Evolutionary conservation across 2,888 invertebrate species (phyloP).

Genomic region (Melikaiella ostensackeni): DNA sequence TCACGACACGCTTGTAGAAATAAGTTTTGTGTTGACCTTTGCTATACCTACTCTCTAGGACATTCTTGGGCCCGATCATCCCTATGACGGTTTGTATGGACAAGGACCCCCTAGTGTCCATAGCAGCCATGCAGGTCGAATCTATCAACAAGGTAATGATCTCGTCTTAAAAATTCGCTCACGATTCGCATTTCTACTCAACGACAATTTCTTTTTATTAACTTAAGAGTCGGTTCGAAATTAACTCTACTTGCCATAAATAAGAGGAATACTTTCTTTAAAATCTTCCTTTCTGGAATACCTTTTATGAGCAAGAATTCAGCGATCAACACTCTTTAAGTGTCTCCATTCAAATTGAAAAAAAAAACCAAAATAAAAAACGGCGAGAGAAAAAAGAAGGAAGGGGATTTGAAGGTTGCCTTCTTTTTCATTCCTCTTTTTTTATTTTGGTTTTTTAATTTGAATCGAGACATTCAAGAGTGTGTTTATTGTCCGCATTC

Average conservation of each 20-base stretch:
- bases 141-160: constrained; percentile 91
- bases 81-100: constrained; percentile 95
- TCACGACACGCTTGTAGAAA: constrained; percentile 55
- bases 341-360: too few species aligned
- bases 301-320: too few species aligned
- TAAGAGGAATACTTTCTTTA: not conserved
- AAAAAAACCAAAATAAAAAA: too few species aligned
- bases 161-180: constrained; percentile 33
- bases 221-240: too few species aligned
- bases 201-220: not conserved
- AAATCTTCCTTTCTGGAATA: not conserved
- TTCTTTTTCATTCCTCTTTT: too few species aligned
- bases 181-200: not conserved
- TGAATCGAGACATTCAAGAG: too few species aligned
- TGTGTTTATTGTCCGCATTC: too few species aligned
- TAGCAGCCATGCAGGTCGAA: constrained; percentile 87
- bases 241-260: not conserved
- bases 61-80: constrained; percentile 94
- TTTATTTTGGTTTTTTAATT: too few species aligned
- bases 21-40: constrained; percentile 74
- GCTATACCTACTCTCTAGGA: constrained; percentile 82
- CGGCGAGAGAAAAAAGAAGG: too few species aligned
- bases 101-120: constrained; percentile 93
- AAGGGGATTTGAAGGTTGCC: too few species aligned
- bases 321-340: too few species aligned